Conservation (phyloP, 2,888 invertebrate species). For the Cheilosia grossa region DNA sequence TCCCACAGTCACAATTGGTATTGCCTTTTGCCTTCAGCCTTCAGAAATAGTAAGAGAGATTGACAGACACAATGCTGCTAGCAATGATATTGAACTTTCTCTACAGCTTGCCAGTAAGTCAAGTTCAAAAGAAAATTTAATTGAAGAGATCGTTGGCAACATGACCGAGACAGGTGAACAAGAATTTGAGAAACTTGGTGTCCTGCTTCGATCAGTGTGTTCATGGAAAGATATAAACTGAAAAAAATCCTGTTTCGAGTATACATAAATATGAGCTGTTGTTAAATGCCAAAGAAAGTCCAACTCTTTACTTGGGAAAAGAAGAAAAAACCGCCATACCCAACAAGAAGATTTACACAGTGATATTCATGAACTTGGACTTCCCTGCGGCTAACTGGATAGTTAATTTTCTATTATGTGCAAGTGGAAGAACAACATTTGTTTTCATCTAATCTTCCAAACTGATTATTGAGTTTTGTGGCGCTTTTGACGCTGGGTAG, state of each 20-base stretch:
- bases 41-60: too few relatives aligned
- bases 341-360: background rate
- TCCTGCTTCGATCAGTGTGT: conserved; percentile 80
- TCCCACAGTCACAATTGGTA: too few relatives aligned
- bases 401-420: conserved; percentile 22
- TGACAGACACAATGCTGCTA: too few relatives aligned
- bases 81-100: background rate
- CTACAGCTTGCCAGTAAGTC: conserved; percentile 77
- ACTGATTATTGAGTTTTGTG: conserved; percentile 41
- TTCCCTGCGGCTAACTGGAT: conserved; percentile 1
- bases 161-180: conserved; percentile 53
- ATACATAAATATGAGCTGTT: background rate
- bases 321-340: too few relatives aligned
- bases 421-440: conserved; percentile 38
- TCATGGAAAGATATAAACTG: conserved; percentile 76
- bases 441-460: conserved; percentile 61
- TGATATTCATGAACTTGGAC: background rate
- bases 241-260: too few relatives aligned
- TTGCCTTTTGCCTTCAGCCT: too few relatives aligned
- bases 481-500: conserved; percentile 33
- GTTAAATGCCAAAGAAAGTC: too few relatives aligned
- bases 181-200: conserved; percentile 77
- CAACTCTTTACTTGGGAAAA: too few relatives aligned
- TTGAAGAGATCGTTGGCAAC: conserved; percentile 76
- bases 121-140: conserved; percentile 77